Percentiles rank a stretch among this genome's conserved stretches.
Conservation (phyloP, 2,113 vertebrate genomes). For the Cephalopterus ornatus region DNA sequence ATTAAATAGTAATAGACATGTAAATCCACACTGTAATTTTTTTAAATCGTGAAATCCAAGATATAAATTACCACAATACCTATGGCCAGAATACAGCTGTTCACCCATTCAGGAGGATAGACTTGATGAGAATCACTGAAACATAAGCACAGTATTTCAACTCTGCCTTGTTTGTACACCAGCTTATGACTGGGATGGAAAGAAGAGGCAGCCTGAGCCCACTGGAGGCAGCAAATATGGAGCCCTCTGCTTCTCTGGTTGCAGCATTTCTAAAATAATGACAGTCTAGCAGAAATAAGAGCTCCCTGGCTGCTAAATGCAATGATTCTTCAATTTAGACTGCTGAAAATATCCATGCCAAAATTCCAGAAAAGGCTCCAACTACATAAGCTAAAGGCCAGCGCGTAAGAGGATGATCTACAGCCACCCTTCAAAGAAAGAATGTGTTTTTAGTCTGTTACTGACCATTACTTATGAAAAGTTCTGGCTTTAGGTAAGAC, state of each 20-base stretch:
- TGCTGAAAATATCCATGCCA: neutral
- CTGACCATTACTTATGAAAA: neutral
- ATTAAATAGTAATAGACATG: neutral
- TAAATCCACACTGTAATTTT: neutral
- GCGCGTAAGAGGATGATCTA: neutral
- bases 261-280: neutral
- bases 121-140: neutral
- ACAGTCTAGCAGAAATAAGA: neutral
- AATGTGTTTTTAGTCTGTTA: neutral
- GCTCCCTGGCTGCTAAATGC: neutral
- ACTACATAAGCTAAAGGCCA: neutral
- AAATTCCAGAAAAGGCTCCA: neutral
- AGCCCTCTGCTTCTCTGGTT: neutral
- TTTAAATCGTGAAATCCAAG: neutral
- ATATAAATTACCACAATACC: neutral
- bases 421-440: neutral
- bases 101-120: neutral
- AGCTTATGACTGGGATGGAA: neutral
- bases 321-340: neutral
- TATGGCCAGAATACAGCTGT: neutral
- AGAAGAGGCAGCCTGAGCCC: neutral
- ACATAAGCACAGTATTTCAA: neutral
- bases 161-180: neutral
- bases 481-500: neutral
- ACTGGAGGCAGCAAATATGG: neutral